phyloP scores from a whole-genome alignment of 2,113 vertebrate genomes.

The Hippoglossus stenolepis region DNA sequence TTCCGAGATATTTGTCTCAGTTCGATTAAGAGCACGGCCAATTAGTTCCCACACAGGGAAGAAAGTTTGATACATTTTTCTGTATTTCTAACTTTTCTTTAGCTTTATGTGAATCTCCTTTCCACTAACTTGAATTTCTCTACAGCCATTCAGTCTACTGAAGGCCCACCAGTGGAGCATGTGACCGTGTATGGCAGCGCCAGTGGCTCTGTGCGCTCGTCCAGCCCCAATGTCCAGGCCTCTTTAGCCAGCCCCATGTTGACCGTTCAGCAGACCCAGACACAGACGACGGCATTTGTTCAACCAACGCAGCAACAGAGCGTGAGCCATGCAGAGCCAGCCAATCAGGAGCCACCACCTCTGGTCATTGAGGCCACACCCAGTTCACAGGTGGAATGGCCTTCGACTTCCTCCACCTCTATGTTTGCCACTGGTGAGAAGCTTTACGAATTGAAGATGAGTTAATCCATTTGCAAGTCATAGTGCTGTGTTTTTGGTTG shows the following conservation, averaged over 20 bases:
- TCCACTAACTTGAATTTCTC: conserved; percentile 8
- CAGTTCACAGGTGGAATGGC: conserved; percentile 91
- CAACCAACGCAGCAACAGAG: conserved; percentile 98
- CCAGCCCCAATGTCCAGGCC: conserved; percentile 95
- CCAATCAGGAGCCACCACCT: conserved; percentile 87
- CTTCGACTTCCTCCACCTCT: conserved; percentile 92
- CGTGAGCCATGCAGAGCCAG: conserved; percentile 87
- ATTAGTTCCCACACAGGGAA: too few relatives aligned
- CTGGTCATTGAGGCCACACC: conserved; percentile 89
- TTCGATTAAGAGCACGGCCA: too few relatives aligned
- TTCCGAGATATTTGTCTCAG: neutral
- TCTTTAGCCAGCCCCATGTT: conserved; percentile 89
- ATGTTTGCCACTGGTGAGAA: conserved; percentile 91
- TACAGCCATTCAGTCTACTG: conserved; percentile 90
- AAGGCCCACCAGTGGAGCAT: conserved; percentile 91
- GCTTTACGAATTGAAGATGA: neutral
- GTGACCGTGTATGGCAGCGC: conserved; percentile 94
- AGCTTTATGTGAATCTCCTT: neutral
- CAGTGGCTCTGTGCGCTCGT: conserved; percentile 96
- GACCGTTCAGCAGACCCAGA: conserved; percentile 89
- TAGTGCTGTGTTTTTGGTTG: too few relatives aligned
- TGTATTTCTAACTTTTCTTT: neutral
- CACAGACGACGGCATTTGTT: conserved; percentile 95
- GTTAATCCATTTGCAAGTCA: neutral
- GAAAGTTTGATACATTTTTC: neutral